Base-by-base conservation (phyloP, 2,797 vertebrate species). In the Nasua narica region DNA sequence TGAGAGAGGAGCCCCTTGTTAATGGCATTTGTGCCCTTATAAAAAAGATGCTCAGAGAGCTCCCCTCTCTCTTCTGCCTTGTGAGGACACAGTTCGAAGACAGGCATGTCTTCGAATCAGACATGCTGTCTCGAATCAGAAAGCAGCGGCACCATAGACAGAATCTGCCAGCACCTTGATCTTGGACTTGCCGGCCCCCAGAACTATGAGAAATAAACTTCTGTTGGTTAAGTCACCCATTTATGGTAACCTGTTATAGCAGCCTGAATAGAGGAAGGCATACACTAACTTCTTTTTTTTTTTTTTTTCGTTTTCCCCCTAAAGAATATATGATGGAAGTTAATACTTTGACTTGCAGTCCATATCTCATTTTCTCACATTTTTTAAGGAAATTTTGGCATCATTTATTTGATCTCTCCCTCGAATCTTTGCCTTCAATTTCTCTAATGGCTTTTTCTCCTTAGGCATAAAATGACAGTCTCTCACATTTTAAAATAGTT, bases 341-440 rank as follows among this genome's bases (percentile, higher is more conserved):
- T 91, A 58, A 67, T 74, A 74, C 13, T 92, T 62, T 4, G 19
- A 56, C 27, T n/a, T n/a, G 14, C 2, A 48, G 21, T 52, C 46
- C 7, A 32, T 60, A 50, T 40, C 2, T 88, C 16, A 70, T 29
- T 54, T 86, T 72, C 32, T 77, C 37, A 25, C 0, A 77, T 25
- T 18, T 97, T 78, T 77, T 5, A 60, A 65, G 6, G 4, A 35
- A 16, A 84, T 54, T 78, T 77, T 21, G 11, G 3, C 5, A 74
- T 92, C 3, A 48, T 48, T 48, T 84, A 58, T 52, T 67, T 83
- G 65, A 27, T 82, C 3, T 89, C 7, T 43, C 29, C 78, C n/a
- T 95, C 70, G 23, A 90, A 78, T 89, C 7, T 46, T 72, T 69
- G 56, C 29, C 32, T 40, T 83, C 14, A 72, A 52, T 78, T 87